Percentiles rank a stretch among this genome's conserved stretches.
phyloP scores from a whole-genome alignment of 2,113 vertebrate species.

The Daboia siamensis region DNA sequence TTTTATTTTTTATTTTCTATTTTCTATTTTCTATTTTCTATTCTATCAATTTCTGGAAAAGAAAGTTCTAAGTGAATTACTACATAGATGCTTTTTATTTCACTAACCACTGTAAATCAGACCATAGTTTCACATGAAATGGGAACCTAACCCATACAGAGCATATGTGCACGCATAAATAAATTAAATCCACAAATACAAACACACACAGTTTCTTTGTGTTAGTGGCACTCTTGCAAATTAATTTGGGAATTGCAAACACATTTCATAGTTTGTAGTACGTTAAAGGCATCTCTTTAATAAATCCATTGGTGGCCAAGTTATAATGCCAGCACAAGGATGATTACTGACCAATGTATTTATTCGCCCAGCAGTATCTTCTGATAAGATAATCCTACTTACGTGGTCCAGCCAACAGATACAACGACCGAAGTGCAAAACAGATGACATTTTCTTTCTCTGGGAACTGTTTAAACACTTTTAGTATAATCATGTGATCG shows the following conservation, averaged over 20 bases:
- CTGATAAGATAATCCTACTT: slow-evolving; percentile 55
- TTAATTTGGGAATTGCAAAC: neutral
- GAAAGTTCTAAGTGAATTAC: too few relatives aligned
- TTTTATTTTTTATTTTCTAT: too few relatives aligned
- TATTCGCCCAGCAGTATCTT: neutral
- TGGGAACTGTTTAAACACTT: slow-evolving; percentile 74
- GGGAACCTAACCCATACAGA: too few relatives aligned
- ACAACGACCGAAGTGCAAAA: slow-evolving; percentile 78
- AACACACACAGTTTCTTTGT: too few relatives aligned
- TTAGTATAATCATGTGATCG: slow-evolving; percentile 83
- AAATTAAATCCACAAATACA: neutral
- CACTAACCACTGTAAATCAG: too few relatives aligned
- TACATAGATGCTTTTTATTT: too few relatives aligned
- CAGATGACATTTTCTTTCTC: slow-evolving; percentile 78
- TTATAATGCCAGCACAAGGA: neutral
- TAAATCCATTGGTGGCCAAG: neutral
- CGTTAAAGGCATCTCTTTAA: neutral
- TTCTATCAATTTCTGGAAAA: too few relatives aligned
- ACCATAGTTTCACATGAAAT: too few relatives aligned
- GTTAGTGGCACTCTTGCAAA: neutral
- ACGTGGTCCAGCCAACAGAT: slow-evolving; percentile 84
- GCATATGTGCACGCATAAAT: too few relatives aligned
- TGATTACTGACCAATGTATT: neutral
- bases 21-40: too few relatives aligned
- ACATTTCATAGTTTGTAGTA: too few relatives aligned